Evolutionary conservation across 2,888 invertebrate species (phyloP).

Genomic region (Mylabris sibirica): DNA sequence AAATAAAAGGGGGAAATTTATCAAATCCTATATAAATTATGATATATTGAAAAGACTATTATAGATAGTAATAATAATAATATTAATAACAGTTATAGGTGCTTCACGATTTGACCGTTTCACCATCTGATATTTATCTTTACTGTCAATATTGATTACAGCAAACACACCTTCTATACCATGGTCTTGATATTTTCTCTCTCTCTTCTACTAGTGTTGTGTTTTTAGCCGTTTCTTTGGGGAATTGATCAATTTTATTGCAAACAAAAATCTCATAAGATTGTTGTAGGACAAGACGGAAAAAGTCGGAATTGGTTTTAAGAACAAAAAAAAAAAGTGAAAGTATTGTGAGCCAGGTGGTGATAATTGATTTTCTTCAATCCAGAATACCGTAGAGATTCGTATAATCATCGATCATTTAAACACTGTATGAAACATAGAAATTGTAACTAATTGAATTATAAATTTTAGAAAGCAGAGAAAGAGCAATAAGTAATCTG

Average conservation of each 20-base stretch:
- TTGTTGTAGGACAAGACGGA: neutral
- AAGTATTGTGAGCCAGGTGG: constrained; percentile 13
- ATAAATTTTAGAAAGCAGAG: neutral
- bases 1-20: too few relatives aligned
- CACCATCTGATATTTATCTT: constrained; percentile 41
- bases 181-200: constrained; percentile 12
- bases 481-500: neutral
- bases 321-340: constrained; percentile 16
- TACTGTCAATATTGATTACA: constrained; percentile 44
- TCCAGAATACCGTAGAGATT: constrained; percentile 6
- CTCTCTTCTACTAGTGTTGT: neutral
- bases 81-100: neutral
- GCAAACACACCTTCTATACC: constrained; percentile 27
- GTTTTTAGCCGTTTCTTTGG: neutral
- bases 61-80: neutral
- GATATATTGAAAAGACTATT: neutral
- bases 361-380: constrained; percentile 22
- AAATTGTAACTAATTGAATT: neutral
- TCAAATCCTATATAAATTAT: neutral
- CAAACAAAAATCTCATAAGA: neutral
- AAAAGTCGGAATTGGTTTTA: neutral
- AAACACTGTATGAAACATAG: neutral
- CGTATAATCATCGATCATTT: constrained; percentile 15
- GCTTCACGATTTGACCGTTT: constrained; percentile 3
- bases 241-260: constrained; percentile 9